Evolutionary conservation across 1,140 invertebrate genomes (phyloP), one percentile per base, ranked within the genome.

Genomic region (Diuraphis noxia): DNA sequence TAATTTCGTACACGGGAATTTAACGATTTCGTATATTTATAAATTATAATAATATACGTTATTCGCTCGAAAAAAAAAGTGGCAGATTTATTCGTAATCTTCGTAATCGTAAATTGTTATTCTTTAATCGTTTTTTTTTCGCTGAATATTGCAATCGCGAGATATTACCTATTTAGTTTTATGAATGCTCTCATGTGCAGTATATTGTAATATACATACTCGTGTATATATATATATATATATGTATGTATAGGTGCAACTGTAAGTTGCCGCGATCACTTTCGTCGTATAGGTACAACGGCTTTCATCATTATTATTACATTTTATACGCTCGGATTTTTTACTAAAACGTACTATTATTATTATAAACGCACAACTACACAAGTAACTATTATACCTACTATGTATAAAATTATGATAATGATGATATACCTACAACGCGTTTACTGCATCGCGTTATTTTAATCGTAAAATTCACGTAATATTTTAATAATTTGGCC

Each of bases 161-260:
- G 56, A 72, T n/a, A n/a, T 72, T n/a, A n/a, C n/a, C n/a, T n/a
- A 72, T 72, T n/a, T 72, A 72, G 56, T 72, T 72, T 72, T n/a
- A 72, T n/a, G 56, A 72, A 72, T 72, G 17, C 56, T 72, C 56
- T 49, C 19, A 21, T 21, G 46, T 49, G 21, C 19, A 23, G 46
- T 49, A 21, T 49, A 46, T 46, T 19, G 23, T 21, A 49, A 49
- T 49, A 7, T 21, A 49, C n/a, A n/a, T n/a, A n/a, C n/a, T 23
- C 21, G 49, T 49, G 46, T 63, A 17, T 72, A 63, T n/a, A 72
- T 6, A 49, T 9, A 9, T 46, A 46, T 46, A 13, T 30, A 17
- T n/a, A 25, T 13, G 13, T 63, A 63, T 4, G 5, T 13, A n/a
- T 17, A 72, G 30, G 30, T 19, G n/a, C 56, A 19, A 34, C 56